Evolutionary conservation across 2,888 invertebrate species (phyloP).

Genomic region (Drosophila affinis): DNA sequence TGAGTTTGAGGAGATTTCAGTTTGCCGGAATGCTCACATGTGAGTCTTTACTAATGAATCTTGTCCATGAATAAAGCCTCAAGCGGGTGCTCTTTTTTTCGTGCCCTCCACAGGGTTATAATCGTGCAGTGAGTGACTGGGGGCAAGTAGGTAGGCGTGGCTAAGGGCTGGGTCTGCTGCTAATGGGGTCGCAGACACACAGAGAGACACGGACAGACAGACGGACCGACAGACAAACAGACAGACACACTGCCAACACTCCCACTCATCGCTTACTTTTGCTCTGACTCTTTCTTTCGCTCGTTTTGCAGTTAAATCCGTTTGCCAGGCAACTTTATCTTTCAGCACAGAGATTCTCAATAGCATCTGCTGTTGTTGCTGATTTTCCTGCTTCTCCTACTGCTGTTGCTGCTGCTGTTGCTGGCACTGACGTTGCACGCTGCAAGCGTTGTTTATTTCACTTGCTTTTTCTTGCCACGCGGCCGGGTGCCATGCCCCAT

Average conservation of each 20-base stretch:
- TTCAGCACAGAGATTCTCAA: constrained; percentile 69
- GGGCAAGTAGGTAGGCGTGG: constrained; percentile 38
- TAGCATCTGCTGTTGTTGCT: constrained; percentile 52
- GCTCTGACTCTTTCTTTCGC: constrained; percentile 30
- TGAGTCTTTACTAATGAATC: constrained; percentile 57
- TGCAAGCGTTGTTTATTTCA: constrained; percentile 44
- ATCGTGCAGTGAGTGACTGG: not conserved
- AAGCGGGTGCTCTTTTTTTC: constrained; percentile 22
- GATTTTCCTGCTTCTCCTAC: constrained; percentile 29
- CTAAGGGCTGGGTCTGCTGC: constrained; percentile 5
- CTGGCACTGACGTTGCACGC: constrained; percentile 41
- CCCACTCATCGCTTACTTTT: constrained; percentile 14
- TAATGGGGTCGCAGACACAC: constrained; percentile 54
- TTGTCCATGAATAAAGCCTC: constrained; percentile 52
- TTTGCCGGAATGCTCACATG: constrained; percentile 24
- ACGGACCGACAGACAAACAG: not conserved
- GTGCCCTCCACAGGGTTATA: constrained; percentile 11
- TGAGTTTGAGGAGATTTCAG: not conserved
- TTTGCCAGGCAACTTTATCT: constrained; percentile 68
- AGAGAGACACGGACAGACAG: not conserved
- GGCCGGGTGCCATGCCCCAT: no score
- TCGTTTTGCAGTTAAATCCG: constrained; percentile 60
- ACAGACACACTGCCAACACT: not conserved
- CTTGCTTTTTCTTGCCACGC: constrained; percentile 18
- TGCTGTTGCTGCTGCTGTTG: constrained; percentile 37